These are phyloP conservation scores for Ceratina japonica DNA, from an alignment of 1,140 invertebrate genomes.

Conservation along the genomic window DNA sequence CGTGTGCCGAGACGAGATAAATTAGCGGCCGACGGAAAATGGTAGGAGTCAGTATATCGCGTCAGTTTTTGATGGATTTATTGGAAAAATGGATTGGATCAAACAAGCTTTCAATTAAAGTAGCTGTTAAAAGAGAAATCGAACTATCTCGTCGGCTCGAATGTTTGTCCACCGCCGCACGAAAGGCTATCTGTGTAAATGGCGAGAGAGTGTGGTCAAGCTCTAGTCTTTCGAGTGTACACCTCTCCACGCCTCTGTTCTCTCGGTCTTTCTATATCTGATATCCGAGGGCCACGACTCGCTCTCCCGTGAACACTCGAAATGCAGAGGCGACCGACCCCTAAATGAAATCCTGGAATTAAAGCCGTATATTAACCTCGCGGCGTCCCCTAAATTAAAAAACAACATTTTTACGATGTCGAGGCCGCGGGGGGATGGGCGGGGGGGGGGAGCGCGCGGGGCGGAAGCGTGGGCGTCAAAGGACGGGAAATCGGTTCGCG, in stretches of 20 bases:
- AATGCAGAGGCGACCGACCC: constrained; percentile 40
- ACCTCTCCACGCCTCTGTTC: not conserved
- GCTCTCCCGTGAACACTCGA: not conserved
- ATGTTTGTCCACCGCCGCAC: constrained; percentile 12
- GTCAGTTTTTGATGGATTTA: not conserved
- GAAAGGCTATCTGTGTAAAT: constrained; percentile 1
- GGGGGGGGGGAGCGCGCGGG: not conserved
- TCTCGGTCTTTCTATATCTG: constrained; percentile 15
- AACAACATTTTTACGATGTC: constrained; percentile 76
- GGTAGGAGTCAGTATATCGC: not conserved
- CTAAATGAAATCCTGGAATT: constrained; percentile 78
- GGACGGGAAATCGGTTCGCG: constrained; percentile 39
- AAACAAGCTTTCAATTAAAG: not conserved
- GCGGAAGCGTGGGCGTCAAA: constrained; percentile 33
- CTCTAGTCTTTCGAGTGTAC: constrained; percentile 7
- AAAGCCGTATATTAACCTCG: constrained; percentile 78
- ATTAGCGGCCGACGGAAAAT: not conserved
- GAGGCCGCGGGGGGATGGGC: not conserved
- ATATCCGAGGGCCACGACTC: not conserved
- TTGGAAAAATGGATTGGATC: not conserved
- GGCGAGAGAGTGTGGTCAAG: constrained; percentile 25
- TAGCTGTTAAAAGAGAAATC: not conserved
- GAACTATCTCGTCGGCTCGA: constrained; percentile 2
- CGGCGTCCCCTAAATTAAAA: constrained; percentile 76
- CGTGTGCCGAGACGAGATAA: too few relatives aligned